Percentiles rank a stretch among this genome's conserved stretches.
Conservation (phyloP, 2,888 invertebrate genomes). For the Caenorhabditis afra region DNA sequence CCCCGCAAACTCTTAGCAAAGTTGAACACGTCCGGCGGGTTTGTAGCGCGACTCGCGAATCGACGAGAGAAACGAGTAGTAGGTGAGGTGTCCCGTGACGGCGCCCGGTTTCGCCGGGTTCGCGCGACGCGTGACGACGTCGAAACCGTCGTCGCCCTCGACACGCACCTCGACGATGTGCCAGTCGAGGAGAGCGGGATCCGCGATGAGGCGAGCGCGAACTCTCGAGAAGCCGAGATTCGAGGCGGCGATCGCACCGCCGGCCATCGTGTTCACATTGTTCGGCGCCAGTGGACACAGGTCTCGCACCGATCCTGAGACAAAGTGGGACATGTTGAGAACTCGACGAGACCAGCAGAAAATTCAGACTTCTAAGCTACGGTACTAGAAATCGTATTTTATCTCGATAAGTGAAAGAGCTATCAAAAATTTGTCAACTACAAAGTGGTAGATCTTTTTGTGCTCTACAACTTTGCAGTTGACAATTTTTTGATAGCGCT, state of each 20-base stretch:
- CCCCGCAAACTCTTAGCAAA: too few species aligned
- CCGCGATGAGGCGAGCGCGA: constrained; percentile 82
- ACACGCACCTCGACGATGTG: constrained; percentile 83
- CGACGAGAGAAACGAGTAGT: constrained; percentile 83
- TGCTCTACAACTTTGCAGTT: too few species aligned
- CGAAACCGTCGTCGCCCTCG: constrained; percentile 69
- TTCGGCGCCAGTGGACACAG: constrained; percentile 84
- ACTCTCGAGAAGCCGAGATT: constrained; percentile 83
- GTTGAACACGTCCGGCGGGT: constrained; percentile 75
- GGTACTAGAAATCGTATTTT: too few species aligned
- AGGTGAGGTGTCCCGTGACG: constrained; percentile 83
- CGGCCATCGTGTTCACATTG: constrained; percentile 85
- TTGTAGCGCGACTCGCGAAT: constrained; percentile 79
- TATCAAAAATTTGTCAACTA: too few species aligned
- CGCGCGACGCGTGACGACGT: constrained; percentile 81
- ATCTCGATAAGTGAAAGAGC: too few species aligned
- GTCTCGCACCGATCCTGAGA: constrained; percentile 82
- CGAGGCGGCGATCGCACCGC: constrained; percentile 82
- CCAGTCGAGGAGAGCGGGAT: constrained; percentile 82
- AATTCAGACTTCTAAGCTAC: too few species aligned
- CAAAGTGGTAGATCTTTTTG: too few species aligned
- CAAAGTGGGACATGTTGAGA: too few species aligned
- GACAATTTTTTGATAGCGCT: too few species aligned
- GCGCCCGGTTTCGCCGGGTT: constrained; percentile 83
- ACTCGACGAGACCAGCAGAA: too few species aligned